Evolutionary conservation across 2,113 vertebrate genomes (phyloP), one percentile per base, ranked within the genome.

Genomic region (Sebastes fasciatus): DNA sequence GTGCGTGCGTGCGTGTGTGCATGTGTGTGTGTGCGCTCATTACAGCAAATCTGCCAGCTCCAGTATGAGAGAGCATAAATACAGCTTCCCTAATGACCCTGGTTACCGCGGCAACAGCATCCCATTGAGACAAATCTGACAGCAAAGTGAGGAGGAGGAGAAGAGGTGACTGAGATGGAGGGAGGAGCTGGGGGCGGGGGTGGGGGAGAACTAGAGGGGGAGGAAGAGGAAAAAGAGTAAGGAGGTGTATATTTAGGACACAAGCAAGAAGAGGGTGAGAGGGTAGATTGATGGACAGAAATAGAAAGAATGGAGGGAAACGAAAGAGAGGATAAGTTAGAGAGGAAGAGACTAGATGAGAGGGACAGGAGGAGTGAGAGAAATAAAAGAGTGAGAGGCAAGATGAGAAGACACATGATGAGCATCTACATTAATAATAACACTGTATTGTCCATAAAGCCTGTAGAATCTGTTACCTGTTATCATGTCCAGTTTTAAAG

Each of bases 71-170:
- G 76, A 83, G 72, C 83, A 88, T 86, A 82, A 89, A 88, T 89
- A 81, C 74, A 75, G 82, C 67, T 79, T 83, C 84, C 67, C 76
- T 91, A 89, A 91, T 89, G 84, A 84, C 80, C 79, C 21, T 13
- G 58, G 58, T 34, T 34, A 34, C 58, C 26, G 26, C 3, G 6
- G 58, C 26, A 61, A 26, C 58, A 61, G 23, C 58, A 14, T 87
- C 88, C 85, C 77, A 82, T 79, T 71, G 89, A 91, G 87, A 85
- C 82, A 80, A 79, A 83, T 89, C 72, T 89, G 89, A 88, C 86
- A 87, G 91, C 60, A 49, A 67, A 83, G 73, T 78, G 76, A 82
- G 23, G 65, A 76, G 43, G 76, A 82, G 23, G 65, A 76, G 43
- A 71, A 14, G 71, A 51, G 76, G 65, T 61, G 54, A 74, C 9